Evolutionary conservation across 2,888 invertebrate genomes (phyloP), one percentile per base, ranked within the genome.

Genomic region (Tachina lurida): DNA sequence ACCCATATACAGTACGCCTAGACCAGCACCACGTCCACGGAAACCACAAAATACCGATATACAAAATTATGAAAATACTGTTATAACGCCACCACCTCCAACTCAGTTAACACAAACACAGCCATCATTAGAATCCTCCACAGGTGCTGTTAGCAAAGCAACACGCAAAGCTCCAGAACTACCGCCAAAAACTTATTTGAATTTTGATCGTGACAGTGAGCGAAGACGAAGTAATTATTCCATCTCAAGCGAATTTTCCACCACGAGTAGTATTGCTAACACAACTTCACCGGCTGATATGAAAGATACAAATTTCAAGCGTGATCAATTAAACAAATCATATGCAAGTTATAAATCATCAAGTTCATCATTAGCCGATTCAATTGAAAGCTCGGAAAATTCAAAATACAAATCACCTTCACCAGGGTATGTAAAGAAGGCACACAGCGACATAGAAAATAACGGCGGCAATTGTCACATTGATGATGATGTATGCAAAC

Each of bases 381-480:
- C 89, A 62, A 91, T 89, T 82, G 91, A 91, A 58, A 90, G 90
- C 60, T 90, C 89, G 22, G 91, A 92, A 71, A 90, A 89, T 88
- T 89, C 89, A 87, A 92, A 91, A 87, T 93, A 90, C 82, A 92
- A 92, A 88, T 92, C 91, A 86, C 91, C 90, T 88, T 91, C 93
- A 88, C 93, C 92, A 78, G 91, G 93, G 93, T 93, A 92, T 88
- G 89, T 88, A 84, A 68, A 73, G 67, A 74, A 70, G 67, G 70
- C 19, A 12, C 19, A 62, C 56, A 73, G 68, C 19, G 31, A 60
- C 41, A 73, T 65, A 77, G 68, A 67, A 67, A 68, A 81, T 75
- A 73, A 77, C 43, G 17, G 54, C 15, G 56, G 54, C 15, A 49
- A 49, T 19, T 63, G 65, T 52, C 49, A 71, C 22, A 71, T 63